These are phyloP conservation scores for Coreius guichenoti DNA, from an alignment of 2,797 vertebrate genomes.

Conservation along the genomic window DNA sequence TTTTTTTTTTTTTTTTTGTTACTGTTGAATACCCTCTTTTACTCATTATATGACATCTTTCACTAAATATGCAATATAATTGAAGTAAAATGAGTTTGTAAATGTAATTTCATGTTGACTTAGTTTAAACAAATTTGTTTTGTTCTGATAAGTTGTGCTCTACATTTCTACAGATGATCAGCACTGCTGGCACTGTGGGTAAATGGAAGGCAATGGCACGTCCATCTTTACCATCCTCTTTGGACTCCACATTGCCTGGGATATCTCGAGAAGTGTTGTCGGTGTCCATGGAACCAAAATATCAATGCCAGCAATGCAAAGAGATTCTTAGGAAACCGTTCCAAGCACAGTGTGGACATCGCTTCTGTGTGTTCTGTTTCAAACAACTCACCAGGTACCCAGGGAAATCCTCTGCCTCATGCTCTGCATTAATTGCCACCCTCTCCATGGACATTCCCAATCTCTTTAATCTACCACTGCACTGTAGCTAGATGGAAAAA, in stretches of 20 bases:
- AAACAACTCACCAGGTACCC: constrained; percentile 91
- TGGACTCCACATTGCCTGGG: constrained; percentile 84
- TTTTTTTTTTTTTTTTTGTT: too few relatives aligned
- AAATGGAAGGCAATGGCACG: constrained; percentile 85
- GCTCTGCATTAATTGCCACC: constrained; percentile 25
- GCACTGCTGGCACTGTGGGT: constrained; percentile 61
- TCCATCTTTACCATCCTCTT: constrained; percentile 81
- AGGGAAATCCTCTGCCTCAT: constrained; percentile 25
- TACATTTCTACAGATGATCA: constrained; percentile 63
- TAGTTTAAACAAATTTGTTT: background rate
- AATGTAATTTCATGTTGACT: background rate
- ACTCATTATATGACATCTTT: background rate
- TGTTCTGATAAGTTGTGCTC: background rate
- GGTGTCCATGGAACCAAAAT: constrained; percentile 91
- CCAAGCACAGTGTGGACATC: constrained; percentile 96
- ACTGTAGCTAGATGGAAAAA: constrained; percentile 32
- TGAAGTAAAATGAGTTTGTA: background rate
- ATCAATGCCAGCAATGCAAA: constrained; percentile 92
- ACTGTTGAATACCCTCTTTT: background rate
- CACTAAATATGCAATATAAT: background rate
- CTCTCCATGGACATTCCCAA: constrained; percentile 34
- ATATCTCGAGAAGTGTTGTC: constrained; percentile 90
- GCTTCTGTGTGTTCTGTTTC: constrained; percentile 93
- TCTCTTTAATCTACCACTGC: constrained; percentile 8
- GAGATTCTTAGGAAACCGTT: constrained; percentile 90